Evolutionary conservation across 2,113 vertebrate genomes (phyloP).

Genomic region (Phoenicopterus ruber): DNA sequence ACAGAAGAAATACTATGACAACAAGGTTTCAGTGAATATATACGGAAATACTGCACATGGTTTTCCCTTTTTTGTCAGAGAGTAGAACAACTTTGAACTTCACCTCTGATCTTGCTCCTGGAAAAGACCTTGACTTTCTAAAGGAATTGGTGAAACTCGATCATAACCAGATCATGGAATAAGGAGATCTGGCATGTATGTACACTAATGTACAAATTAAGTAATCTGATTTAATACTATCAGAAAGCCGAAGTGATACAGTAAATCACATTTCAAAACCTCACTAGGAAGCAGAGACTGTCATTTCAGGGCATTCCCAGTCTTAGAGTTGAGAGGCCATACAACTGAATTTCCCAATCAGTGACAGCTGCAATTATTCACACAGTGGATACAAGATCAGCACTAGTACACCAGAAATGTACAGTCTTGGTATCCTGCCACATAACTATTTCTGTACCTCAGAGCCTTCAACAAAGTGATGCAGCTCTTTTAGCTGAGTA

Average conservation of each 20-base stretch:
- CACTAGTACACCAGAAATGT: not conserved
- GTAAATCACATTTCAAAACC: not conserved
- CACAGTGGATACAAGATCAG: not conserved
- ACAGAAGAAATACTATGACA: not conserved
- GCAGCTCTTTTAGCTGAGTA: not conserved
- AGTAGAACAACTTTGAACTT: not conserved
- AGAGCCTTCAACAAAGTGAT: not conserved
- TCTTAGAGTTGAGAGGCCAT: too few species aligned
- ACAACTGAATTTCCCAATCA: not conserved
- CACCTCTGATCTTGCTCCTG: not conserved
- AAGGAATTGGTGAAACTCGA: not conserved
- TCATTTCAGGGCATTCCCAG: not conserved
- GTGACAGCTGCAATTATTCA: not conserved
- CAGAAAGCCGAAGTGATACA: not conserved
- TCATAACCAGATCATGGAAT: not conserved
- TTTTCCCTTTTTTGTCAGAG: not conserved
- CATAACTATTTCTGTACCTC: not conserved
- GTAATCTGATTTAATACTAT: not conserved
- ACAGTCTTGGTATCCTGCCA: not conserved
- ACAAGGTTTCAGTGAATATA: not conserved
- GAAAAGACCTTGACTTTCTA: not conserved
- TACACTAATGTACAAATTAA: not conserved
- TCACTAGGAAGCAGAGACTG: not conserved
- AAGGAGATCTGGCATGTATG: not conserved
- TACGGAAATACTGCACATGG: not conserved